Conservation (phyloP, 2,113 vertebrate species). For the Natator depressus region DNA sequence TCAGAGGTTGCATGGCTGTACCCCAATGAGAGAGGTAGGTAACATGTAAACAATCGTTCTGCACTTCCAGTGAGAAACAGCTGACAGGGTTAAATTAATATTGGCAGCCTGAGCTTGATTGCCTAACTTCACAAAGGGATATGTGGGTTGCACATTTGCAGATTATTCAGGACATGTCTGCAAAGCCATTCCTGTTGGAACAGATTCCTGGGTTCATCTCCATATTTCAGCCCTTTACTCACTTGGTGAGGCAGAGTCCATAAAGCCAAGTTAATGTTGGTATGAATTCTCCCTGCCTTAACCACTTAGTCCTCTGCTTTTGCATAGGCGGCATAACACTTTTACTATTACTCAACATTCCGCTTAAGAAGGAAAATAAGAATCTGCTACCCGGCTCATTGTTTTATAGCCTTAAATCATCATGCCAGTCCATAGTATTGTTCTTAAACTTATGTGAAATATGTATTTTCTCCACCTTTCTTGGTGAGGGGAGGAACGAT, state of each 20-base stretch:
- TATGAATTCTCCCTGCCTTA: constrained; percentile 1
- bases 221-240: constrained; percentile 52
- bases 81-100: constrained; percentile 4
- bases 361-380: constrained; percentile 10
- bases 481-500: background rate
- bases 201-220: constrained; percentile 49
- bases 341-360: background rate
- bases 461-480: background rate
- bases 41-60: background rate
- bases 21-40: constrained; percentile 40
- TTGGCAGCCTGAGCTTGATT: background rate
- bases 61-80: background rate
- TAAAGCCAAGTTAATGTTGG: background rate
- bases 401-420: background rate
- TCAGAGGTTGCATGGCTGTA: constrained; percentile 8
- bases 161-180: constrained; percentile 66
- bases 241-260: background rate
- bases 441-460: background rate
- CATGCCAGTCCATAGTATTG: background rate
- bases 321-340: background rate
- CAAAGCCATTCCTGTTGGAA: constrained; percentile 61
- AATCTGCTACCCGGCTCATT: background rate
- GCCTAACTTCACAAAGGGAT: constrained; percentile 22
- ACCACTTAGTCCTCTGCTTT: background rate
- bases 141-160: constrained; percentile 4